Evolutionary conservation across 2,888 invertebrate species (phyloP), one percentile per base, ranked within the genome.

Genomic region (Agrotis clavis): DNA sequence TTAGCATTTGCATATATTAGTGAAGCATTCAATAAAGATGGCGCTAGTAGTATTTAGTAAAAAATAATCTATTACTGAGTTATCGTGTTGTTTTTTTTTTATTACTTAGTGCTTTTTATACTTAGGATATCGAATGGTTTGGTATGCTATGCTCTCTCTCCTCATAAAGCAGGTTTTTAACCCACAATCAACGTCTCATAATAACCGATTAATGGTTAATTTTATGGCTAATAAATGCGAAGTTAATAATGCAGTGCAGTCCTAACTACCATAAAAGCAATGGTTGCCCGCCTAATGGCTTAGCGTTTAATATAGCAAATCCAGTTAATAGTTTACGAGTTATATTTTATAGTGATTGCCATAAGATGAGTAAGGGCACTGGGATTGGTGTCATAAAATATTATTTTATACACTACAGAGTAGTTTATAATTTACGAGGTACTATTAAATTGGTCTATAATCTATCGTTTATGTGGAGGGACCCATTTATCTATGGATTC

Each of bases 291-390:
- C 62, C 19, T 78, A 79, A 82, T 81, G 72, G 61, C 50, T 0
- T 3, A 30, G n/a, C 63, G 70, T 79, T 78, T 76, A 25, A 25
- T 25, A 83, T 81, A 64, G 79, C 79, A 54, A 70, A 63, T 56
- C 53, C 50, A 56, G 60, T 62, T 53, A 71, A 80, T 74, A 71
- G 62, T 86, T 88, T 88, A 89, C 66, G 84, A 82, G 67, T 60
- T 53, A 53, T 67, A 74, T 86, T 88, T 90, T 89, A 90, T 90
- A 87, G 86, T 90, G 90, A 90, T 90, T 90, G 90, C 81, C 62
- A 62, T 85, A 85, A 89, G 90, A 90, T 90, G 80, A 71, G 66
- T 60, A 48, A 74, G 54, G 68, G 77, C 71, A 68, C 67, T 59
- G 62, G 75, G 74, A 79, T 82, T 82, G 77, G n/a, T n/a, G 67